Percentiles rank a stretch among this genome's conserved stretches.
Conservation (phyloP, 2,113 vertebrate species). For the Raja brachyura region DNA sequence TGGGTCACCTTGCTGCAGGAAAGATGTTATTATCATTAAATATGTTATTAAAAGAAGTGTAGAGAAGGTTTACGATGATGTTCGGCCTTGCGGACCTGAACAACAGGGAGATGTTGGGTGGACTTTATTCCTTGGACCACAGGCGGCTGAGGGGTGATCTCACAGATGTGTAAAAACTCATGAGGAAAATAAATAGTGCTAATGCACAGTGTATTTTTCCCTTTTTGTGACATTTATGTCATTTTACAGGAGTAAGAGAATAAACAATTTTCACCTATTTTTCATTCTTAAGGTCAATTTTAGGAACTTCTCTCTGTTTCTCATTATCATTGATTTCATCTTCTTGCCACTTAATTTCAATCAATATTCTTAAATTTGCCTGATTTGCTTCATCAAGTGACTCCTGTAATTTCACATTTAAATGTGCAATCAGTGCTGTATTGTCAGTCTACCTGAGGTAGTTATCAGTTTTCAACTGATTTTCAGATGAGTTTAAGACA, state of each 20-base stretch:
- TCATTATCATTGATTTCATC: constrained; percentile 30
- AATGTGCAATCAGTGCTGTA: constrained; percentile 8
- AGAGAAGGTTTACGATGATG: no score
- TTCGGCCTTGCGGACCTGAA: no score
- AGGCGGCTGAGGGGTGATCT: no score
- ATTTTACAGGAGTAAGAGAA: background rate
- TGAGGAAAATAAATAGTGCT: no score
- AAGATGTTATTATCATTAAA: no score
- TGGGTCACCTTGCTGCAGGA: no score
- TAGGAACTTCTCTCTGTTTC: background rate
- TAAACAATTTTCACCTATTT: background rate
- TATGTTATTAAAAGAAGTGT: no score
- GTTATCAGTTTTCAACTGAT: background rate
- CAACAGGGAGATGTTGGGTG: no score
- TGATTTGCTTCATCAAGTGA: constrained; percentile 22
- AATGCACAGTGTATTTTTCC: background rate
- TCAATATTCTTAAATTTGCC: constrained; percentile 13
- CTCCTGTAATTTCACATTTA: constrained; percentile 17
- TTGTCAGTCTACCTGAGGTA: background rate
- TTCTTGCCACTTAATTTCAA: constrained; percentile 11
- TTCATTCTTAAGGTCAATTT: background rate
- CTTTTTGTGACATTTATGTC: background rate
- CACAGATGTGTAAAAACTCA: no score
- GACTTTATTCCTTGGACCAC: no score
- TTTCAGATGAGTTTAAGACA: background rate